These are phyloP conservation scores for Pagetopsis macropterus DNA, from an alignment of 2,797 vertebrate species.

Conservation along the genomic window DNA sequence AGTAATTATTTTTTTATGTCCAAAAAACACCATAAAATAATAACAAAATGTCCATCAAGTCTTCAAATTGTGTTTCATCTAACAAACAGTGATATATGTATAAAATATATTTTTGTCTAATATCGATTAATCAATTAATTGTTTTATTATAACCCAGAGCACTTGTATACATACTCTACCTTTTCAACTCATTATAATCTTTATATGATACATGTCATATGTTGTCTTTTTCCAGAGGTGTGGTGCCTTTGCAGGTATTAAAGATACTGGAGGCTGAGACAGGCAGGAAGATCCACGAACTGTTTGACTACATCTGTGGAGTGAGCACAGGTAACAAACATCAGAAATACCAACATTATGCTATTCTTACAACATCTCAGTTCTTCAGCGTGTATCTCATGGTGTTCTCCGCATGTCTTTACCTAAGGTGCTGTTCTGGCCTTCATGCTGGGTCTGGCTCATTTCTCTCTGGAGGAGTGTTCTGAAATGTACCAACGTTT, in stretches of 20 bases:
- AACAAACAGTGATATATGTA: not conserved
- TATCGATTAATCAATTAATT: too few species aligned
- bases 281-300: slow-evolving; percentile 79
- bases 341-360: not conserved
- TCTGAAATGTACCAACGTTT: slow-evolving; percentile 82
- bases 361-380: too few species aligned
- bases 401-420: slow-evolving; percentile 12
- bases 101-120: too few species aligned
- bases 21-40: not conserved
- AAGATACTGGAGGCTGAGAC: slow-evolving; percentile 80
- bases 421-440: slow-evolving; percentile 80
- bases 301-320: slow-evolving; percentile 86
- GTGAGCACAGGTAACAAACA: slow-evolving; percentile 82
- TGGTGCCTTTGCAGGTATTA: slow-evolving; percentile 81
- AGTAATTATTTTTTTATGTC: not conserved
- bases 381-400: not conserved
- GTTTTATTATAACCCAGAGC: not conserved
- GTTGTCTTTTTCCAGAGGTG: slow-evolving; percentile 68
- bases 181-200: not conserved
- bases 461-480: slow-evolving; percentile 80
- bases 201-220: not conserved
- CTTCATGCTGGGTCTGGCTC: slow-evolving; percentile 82
- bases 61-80: not conserved
- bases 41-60: not conserved
- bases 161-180: not conserved